Evolutionary conservation across 2,113 vertebrate species (phyloP).

Genomic region (Archocentrus centrarchus): DNA sequence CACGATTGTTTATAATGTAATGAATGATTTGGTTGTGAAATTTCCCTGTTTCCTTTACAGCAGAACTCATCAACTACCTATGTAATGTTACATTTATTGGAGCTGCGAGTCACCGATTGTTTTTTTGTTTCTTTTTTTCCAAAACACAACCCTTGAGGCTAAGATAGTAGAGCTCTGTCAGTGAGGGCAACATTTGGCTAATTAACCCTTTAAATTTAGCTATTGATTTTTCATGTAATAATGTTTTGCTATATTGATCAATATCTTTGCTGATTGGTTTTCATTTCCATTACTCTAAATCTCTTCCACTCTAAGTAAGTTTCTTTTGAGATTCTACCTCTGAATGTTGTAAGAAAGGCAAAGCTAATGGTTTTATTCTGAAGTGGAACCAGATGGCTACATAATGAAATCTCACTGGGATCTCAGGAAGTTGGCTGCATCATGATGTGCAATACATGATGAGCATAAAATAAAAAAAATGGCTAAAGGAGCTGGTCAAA

Average conservation of each 20-base stretch:
- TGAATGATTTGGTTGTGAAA: not conserved
- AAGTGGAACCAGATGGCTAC: not conserved
- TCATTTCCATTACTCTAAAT: not conserved
- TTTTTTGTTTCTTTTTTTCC: no score
- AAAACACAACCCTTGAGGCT: no score
- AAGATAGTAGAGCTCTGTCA: no score
- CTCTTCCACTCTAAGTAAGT: not conserved
- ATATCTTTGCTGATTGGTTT: not conserved
- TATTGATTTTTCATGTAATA: not conserved
- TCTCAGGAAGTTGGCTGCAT: conserved; percentile 8
- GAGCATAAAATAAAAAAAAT: conserved; percentile 4
- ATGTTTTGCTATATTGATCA: not conserved
- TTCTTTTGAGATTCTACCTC: not conserved
- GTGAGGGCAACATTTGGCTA: no score
- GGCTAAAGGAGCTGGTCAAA: not conserved
- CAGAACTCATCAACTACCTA: not conserved
- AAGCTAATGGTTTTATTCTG: not conserved
- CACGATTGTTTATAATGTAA: not conserved
- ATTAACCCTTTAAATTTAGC: no score
- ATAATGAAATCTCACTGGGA: not conserved
- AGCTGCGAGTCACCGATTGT: no score
- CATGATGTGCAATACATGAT: not conserved
- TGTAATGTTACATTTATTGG: not conserved
- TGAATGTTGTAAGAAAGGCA: not conserved
- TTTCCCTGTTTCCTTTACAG: not conserved